A percentile compares a stretch with the other conserved stretches of the same genome.
Evolutionary conservation across 2,888 invertebrate species (phyloP).

Genomic region (Biston stratarius): DNA sequence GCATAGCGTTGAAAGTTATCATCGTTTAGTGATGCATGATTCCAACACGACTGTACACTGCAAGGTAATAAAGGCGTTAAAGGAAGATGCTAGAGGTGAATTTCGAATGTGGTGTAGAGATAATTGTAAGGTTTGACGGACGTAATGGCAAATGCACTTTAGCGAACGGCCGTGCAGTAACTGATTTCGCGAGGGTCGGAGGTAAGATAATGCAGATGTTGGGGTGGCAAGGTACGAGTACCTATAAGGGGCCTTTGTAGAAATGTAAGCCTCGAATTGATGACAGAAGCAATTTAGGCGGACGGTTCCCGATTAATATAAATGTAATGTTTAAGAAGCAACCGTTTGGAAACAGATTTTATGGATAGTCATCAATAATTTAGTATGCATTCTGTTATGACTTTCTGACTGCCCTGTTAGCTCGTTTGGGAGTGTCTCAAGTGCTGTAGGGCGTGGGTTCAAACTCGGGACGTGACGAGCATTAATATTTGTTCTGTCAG

Average conservation of each 20-base stretch:
- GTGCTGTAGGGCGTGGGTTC: no score
- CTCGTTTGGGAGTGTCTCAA: no score
- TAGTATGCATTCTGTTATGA: conserved; percentile 8
- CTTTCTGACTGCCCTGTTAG: no score
- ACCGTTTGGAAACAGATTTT: conserved; percentile 36
- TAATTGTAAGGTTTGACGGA: conserved; percentile 76
- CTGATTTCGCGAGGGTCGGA: conserved; percentile 76
- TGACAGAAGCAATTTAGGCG: conserved; percentile 77
- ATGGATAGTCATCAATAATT: conserved; percentile 31
- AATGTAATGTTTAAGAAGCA: conserved; percentile 58
- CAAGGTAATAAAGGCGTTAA: conserved; percentile 47
- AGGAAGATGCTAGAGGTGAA: conserved; percentile 41
- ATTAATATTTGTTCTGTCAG: no score
- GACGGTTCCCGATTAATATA: conserved; percentile 80
- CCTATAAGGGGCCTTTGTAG: conserved; percentile 48
- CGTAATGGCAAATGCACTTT: conserved; percentile 81
- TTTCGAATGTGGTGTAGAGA: conserved; percentile 49
- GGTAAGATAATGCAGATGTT: conserved; percentile 85
- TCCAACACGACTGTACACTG: conserved; percentile 41
- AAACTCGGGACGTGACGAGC: no score
- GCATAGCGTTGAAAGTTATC: conserved; percentile 65
- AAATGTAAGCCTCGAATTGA: conserved; percentile 62
- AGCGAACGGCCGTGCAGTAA: conserved; percentile 78
- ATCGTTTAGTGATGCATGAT: conserved; percentile 64
- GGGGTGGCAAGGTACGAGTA: conserved; percentile 59